These are phyloP conservation scores for Halotydeus destructor DNA, from an alignment of 1,140 invertebrate genomes.

Conservation along the genomic window DNA sequence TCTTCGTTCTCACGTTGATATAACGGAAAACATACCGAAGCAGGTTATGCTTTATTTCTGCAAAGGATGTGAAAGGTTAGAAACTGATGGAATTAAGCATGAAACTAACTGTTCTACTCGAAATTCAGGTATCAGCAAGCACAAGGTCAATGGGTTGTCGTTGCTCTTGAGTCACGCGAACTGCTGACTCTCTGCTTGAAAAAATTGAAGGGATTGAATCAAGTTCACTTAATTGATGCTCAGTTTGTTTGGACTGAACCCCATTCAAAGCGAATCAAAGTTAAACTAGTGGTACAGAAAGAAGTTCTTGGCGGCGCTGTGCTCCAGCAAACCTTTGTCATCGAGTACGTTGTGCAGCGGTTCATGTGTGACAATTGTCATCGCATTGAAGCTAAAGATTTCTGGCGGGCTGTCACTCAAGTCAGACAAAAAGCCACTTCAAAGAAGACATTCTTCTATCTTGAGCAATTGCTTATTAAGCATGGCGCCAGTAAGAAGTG, in stretches of 20 bases:
- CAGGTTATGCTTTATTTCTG: conserved; percentile 64
- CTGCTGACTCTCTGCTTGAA: conserved; percentile 77
- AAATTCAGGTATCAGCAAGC: conserved; percentile 66
- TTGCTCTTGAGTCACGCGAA: conserved; percentile 75
- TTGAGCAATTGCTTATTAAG: conserved; percentile 93
- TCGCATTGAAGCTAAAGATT: conserved; percentile 87
- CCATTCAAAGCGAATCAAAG: conserved; percentile 90
- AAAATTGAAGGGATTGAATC: conserved; percentile 69
- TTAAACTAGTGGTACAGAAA: conserved; percentile 89
- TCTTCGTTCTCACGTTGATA: conserved; percentile 69
- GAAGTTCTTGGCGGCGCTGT: conserved; percentile 42
- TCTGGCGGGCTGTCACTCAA: conserved; percentile 71
- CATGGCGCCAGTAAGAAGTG: conserved; percentile 78
- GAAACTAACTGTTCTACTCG: not conserved
- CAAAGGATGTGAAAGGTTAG: conserved; percentile 62
- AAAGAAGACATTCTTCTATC: conserved; percentile 94
- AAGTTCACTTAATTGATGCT: conserved; percentile 61
- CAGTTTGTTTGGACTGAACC: conserved; percentile 97
- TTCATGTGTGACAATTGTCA: conserved; percentile 98
- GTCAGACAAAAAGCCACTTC: conserved; percentile 41
- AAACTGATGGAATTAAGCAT: not conserved
- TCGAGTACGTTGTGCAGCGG: conserved; percentile 72
- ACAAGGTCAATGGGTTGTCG: conserved; percentile 69
- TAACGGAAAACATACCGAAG: conserved; percentile 89
- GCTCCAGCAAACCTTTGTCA: conserved; percentile 47